Evolutionary conservation across 2,888 invertebrate species (phyloP), one percentile per base, ranked within the genome.

Genomic region (Camponotus fellah): DNA sequence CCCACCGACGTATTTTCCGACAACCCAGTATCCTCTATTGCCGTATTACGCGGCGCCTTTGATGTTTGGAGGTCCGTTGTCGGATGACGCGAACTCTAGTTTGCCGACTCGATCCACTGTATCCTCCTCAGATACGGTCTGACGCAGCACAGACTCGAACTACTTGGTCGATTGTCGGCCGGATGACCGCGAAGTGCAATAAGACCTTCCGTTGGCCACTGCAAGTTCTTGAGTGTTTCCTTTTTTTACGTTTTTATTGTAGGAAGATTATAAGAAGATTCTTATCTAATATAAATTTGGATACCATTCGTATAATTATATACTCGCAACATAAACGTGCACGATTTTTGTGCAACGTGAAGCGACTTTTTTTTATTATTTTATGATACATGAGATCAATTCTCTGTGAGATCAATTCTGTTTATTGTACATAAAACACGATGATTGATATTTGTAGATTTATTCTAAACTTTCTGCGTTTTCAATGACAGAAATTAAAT

Each of bases 1-100:
- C 91, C 96, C 97, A 0, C 96, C 97, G 0, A 96, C 97, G 86
- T 97, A 97, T 91, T 96, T 97, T 86, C 96, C 96, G 26, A 96
- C 96, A 12, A 93, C 95, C 0, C 96, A 96, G 82, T 97, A 97
- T 93, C 96, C 97, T 0, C 94, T 95, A 14, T 94, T 97, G 56
- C 96, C 96, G 0, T 97, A 97, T 90, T 96, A 96, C 66, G 96
- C 96, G 53, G 92, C 96, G 12, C 96, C 97, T 0, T 94, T 97
- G 1, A 96, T 97, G 65, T 97, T 97, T 90, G 96, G 96, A 0
- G 95, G 96, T 9, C 94, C 96, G 64, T 95, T 96, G 26, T 95
- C 95, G 89, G 95, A 95, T 82, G 95, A 95, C 85, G 92, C 93
- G 60, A 91, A 85, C 58, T 74, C 87, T 21, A 86, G 88, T 71